Percentiles rank a stretch among this genome's conserved stretches.
Conservation (phyloP, 1,140 invertebrate species). For the Ceratina japonica region DNA sequence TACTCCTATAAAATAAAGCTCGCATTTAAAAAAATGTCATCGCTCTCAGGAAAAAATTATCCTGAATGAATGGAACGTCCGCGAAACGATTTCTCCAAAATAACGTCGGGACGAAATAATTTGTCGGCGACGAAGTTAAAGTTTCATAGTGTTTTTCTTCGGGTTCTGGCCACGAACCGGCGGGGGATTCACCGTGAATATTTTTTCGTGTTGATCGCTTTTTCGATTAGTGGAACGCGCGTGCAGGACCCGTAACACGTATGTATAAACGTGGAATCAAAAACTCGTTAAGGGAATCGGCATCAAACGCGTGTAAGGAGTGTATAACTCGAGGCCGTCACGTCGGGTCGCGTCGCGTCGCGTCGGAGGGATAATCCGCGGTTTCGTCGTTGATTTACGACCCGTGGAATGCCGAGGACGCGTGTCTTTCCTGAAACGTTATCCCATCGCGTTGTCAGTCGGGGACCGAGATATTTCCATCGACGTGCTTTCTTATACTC, state of each 20-base stretch:
- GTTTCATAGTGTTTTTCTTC: neutral
- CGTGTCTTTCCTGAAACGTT: slow-evolving; percentile 38
- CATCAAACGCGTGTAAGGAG: slow-evolving; percentile 29
- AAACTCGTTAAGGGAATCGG: slow-evolving; percentile 44
- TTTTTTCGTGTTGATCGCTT: slow-evolving; percentile 22
- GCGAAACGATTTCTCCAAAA: neutral
- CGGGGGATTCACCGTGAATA: neutral
- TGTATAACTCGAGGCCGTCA: slow-evolving; percentile 42
- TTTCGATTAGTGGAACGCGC: slow-evolving; percentile 27
- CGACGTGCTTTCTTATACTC: neutral
- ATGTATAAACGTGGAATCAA: slow-evolving; percentile 49
- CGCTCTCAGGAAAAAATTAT: too few species aligned
- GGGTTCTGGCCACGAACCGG: neutral
- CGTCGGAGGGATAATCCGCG: slow-evolving; percentile 35
- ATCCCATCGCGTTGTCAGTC: slow-evolving; percentile 11
- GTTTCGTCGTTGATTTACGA: slow-evolving; percentile 48
- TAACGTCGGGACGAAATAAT: neutral
- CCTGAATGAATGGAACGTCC: neutral
- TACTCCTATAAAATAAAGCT: too few species aligned
- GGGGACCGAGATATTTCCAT: slow-evolving; percentile 1
- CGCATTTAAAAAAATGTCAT: too few species aligned
- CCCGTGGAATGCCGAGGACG: slow-evolving; percentile 29
- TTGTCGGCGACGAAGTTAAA: neutral
- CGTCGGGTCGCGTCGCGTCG: too few species aligned
- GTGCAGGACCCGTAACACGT: slow-evolving; percentile 1